Percentiles rank a stretch among this genome's conserved stretches.
These are phyloP conservation scores for Simalia tracyae DNA, from an alignment of 2,797 vertebrate species.

Conservation along the genomic window DNA sequence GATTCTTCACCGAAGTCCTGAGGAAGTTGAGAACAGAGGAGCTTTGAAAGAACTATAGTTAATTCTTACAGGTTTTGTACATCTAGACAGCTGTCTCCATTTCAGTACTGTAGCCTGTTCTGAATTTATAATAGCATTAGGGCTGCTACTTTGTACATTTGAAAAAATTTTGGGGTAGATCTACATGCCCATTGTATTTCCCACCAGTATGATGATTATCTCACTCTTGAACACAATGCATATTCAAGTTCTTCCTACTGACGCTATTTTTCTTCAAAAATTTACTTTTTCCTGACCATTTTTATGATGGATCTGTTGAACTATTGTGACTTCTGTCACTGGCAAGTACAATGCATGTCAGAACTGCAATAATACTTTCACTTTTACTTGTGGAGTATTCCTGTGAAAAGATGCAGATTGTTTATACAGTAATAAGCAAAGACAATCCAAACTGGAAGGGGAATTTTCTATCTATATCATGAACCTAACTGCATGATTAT, in stretches of 20 bases:
- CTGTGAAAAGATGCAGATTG: neutral
- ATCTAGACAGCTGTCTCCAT: neutral
- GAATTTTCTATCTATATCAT: neutral
- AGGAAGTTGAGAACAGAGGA: conserved; percentile 6
- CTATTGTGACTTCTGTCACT: neutral
- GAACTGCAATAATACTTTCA: neutral
- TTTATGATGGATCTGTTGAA: neutral
- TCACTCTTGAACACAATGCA: neutral
- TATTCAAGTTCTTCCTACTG: neutral
- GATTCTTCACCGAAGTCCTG: conserved; percentile 4
- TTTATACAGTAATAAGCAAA: no score
- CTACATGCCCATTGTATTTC: neutral
- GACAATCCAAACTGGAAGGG: no score
- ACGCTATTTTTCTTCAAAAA: neutral
- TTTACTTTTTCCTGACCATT: neutral
- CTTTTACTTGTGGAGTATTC: neutral
- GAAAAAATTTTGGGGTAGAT: neutral
- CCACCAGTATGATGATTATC: neutral
- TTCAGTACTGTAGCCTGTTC: neutral
- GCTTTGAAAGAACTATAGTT: conserved; percentile 18
- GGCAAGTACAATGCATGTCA: neutral
- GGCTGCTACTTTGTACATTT: neutral
- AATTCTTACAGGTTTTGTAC: neutral
- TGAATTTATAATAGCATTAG: neutral
- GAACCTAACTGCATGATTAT: neutral